phyloP scores from a whole-genome alignment of 2,113 vertebrate genomes.

The Hemiscyllium ocellatum region DNA sequence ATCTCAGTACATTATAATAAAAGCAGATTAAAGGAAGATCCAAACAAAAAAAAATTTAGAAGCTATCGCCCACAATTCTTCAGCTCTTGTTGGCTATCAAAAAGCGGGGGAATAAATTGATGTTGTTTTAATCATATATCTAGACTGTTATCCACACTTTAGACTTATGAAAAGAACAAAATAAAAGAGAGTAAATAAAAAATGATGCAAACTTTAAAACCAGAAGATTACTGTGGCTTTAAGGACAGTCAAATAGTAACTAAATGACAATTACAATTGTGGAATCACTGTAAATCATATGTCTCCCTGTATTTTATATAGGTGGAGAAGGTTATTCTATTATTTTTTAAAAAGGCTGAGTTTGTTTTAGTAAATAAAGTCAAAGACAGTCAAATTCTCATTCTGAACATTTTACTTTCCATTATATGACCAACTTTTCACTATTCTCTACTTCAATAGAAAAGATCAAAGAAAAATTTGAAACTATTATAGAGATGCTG shows the following conservation, averaged over 20 bases:
- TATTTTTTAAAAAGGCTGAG: neutral
- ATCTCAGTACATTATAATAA: neutral
- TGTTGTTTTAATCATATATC: neutral
- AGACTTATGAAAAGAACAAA: neutral
- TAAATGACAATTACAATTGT: neutral
- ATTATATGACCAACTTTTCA: neutral
- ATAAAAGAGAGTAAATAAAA: neutral
- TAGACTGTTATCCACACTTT: neutral
- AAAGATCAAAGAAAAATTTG: neutral
- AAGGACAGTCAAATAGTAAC: neutral
- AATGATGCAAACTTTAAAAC: neutral
- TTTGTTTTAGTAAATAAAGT: neutral
- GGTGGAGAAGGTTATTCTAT: neutral
- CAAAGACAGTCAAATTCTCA: neutral
- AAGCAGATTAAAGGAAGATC: neutral
- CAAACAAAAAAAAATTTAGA: neutral
- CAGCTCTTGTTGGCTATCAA: neutral
- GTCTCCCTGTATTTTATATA: neutral
- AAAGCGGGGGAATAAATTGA: neutral
- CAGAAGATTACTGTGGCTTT: neutral
- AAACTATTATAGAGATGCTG: neutral
- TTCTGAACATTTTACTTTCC: neutral
- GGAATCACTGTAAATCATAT: neutral
- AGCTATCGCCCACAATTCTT: neutral
- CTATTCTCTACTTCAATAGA: neutral